phyloP scores from a whole-genome alignment of 2,888 invertebrate genomes.

The Leucophenga montana region DNA sequence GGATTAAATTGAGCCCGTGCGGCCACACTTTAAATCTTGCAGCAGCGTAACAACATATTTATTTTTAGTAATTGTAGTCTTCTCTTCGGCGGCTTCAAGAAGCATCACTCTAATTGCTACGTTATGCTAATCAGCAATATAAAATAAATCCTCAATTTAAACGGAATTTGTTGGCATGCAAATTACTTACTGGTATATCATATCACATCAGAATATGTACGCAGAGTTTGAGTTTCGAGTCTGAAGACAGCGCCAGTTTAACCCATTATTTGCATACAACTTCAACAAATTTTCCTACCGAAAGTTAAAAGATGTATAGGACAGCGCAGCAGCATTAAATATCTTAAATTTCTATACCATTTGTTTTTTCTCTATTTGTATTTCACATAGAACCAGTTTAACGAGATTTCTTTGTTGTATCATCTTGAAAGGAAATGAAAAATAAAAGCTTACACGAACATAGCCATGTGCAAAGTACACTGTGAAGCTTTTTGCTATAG shows the following conservation, averaged over 20 bases:
- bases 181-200: background rate
- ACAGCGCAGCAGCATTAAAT: background rate
- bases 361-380: background rate
- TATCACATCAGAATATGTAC: background rate
- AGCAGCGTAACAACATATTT: no score
- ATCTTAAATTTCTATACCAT: background rate
- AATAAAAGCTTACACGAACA: background rate
- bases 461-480: background rate
- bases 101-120: no score
- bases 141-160: background rate
- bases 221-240: no score
- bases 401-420: constrained; percentile 6
- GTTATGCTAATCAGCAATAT: background rate
- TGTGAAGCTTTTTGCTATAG: no score
- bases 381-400: constrained; percentile 10
- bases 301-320: background rate
- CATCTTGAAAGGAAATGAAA: background rate
- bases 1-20: no score
- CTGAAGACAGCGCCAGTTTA: background rate
- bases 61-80: no score
- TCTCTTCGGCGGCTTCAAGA: no score
- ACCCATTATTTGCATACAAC: background rate
- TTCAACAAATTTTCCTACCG: background rate
- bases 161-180: background rate
- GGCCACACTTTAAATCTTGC: no score